phyloP scores from a whole-genome alignment of 2,113 vertebrate species.

The Columbina picui region DNA sequence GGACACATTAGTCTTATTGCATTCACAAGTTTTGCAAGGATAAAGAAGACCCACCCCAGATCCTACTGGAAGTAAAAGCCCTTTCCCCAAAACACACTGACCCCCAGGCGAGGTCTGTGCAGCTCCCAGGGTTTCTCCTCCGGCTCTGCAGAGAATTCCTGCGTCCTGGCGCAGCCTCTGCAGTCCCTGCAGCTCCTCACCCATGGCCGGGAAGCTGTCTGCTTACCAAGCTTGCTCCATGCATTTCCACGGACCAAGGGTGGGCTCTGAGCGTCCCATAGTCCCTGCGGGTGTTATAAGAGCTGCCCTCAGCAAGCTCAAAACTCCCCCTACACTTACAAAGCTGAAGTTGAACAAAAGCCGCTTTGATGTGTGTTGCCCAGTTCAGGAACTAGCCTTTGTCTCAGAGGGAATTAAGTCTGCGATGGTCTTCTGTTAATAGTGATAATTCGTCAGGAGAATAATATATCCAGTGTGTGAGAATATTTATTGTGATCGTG shows the following conservation, averaged over 20 bases:
- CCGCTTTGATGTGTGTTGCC: background rate
- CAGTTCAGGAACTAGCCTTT: background rate
- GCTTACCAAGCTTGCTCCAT: background rate
- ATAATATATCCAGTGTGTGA: background rate
- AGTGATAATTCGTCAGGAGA: background rate
- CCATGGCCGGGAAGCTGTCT: fast-evolving
- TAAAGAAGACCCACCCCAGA: background rate
- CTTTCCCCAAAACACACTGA: background rate
- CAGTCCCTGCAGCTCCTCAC: background rate
- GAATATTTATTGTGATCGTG: background rate
- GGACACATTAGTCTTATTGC: background rate
- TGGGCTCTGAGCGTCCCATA: background rate
- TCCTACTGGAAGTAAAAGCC: background rate
- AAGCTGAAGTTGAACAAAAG: background rate
- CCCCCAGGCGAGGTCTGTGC: background rate
- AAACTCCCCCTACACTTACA: fast-evolving
- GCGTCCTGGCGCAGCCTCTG: fast-evolving
- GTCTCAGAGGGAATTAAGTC: background rate
- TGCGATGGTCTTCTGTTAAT: background rate
- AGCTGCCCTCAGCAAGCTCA: background rate
- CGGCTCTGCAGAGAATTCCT: background rate
- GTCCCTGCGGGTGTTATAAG: background rate
- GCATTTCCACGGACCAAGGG: fast-evolving
- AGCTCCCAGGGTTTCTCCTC: background rate
- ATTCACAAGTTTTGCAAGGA: background rate